Evolutionary conservation across 2,113 vertebrate species (phyloP).

Genomic region (Urocitellus parryii): DNA sequence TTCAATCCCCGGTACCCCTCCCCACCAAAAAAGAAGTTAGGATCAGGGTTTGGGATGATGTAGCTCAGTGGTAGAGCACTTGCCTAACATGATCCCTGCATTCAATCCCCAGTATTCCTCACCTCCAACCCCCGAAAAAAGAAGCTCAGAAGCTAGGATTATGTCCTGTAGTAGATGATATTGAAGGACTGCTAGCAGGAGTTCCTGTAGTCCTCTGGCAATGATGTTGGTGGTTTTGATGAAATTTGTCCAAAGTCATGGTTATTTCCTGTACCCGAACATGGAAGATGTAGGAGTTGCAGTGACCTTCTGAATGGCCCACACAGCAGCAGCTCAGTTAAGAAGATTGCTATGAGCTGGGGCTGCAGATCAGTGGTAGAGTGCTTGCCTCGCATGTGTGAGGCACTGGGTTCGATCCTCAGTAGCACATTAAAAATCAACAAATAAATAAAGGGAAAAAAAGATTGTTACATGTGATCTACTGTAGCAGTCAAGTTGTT

Average conservation of each 20-base stretch:
- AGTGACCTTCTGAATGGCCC: background rate
- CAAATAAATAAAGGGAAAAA: no score
- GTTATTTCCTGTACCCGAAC: background rate
- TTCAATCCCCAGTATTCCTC: background rate
- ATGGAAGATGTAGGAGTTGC: background rate
- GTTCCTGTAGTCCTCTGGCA: background rate
- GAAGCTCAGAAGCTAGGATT: background rate
- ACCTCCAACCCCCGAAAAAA: background rate
- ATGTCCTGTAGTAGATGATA: background rate
- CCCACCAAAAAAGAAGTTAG: no score
- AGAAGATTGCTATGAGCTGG: background rate
- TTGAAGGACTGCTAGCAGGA: background rate
- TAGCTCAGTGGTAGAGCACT: no score
- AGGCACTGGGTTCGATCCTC: no score
- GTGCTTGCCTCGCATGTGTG: no score
- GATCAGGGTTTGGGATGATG: no score
- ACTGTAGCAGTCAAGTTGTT: background rate
- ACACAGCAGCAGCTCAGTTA: background rate
- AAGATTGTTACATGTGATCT: background rate
- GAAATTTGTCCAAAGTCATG: background rate
- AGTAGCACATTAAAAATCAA: no score
- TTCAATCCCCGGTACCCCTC: background rate
- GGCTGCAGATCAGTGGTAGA: no score
- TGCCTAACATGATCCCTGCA: no score
- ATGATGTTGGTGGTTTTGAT: background rate